Evolutionary conservation across 2,888 invertebrate species (phyloP).

Genomic region (Cheilosia grossa): DNA sequence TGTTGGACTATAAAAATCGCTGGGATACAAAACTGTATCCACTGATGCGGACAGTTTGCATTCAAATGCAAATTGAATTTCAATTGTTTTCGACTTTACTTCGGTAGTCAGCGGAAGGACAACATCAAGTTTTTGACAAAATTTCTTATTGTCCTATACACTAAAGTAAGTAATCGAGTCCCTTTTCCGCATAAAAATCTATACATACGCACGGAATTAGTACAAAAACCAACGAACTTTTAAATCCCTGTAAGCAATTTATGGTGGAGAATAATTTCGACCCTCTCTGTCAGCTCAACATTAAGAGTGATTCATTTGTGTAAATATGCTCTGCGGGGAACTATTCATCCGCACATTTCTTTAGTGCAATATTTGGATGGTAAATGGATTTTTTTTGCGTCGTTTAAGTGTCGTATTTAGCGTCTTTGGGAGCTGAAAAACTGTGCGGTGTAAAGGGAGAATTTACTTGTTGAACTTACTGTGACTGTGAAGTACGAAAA

Average conservation of each 20-base stretch:
- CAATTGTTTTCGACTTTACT: too few relatives aligned
- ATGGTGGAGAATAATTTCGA: conserved; percentile 24
- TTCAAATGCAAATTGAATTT: too few relatives aligned
- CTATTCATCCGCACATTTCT: neutral
- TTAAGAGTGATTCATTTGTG: conserved; percentile 24
- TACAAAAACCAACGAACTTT: too few relatives aligned
- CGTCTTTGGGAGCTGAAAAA: conserved; percentile 3
- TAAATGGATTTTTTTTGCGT: conserved; percentile 2
- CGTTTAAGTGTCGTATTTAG: conserved; percentile 22
- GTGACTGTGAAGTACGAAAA: too few relatives aligned
- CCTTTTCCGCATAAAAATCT: neutral
- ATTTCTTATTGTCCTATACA: neutral
- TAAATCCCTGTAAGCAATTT: conserved; percentile 23
- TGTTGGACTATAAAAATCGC: neutral
- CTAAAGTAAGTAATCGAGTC: neutral
- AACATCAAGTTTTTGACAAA: neutral
- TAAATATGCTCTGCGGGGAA: neutral
- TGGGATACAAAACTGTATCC: too few relatives aligned
- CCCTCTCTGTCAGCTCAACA: conserved; percentile 2
- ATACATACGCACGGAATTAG: too few relatives aligned
- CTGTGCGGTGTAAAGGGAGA: conserved; percentile 3
- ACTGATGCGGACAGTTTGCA: too few relatives aligned
- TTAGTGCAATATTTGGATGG: neutral
- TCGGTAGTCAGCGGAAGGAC: too few relatives aligned
- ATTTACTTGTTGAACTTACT: conserved; percentile 15